Percentiles rank a stretch among this genome's conserved stretches.
phyloP scores from a whole-genome alignment of 2,113 vertebrate genomes.

The Hassar affinis region DNA sequence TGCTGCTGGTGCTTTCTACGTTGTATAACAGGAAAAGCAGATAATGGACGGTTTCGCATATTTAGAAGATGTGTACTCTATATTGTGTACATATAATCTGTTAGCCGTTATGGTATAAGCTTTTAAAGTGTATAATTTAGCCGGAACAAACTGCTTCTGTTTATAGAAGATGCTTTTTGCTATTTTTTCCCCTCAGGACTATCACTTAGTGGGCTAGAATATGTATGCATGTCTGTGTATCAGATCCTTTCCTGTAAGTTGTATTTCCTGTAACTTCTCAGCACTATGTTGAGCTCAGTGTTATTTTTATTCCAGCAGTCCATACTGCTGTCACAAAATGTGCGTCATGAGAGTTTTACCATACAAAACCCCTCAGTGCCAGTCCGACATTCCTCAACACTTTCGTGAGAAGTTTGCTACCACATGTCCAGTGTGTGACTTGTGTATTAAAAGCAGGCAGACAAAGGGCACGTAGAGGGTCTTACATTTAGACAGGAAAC shows the following conservation, averaged over 20 bases:
- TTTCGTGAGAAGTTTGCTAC: not conserved
- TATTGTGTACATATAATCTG: not conserved
- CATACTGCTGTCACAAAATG: no score
- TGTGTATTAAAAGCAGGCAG: not conserved
- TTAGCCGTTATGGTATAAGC: not conserved
- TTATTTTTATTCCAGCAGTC: not conserved
- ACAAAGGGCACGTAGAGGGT: not conserved
- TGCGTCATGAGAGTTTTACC: not conserved
- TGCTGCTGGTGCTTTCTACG: not conserved
- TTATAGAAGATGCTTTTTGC: conserved; percentile 17
- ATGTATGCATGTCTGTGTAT: not conserved
- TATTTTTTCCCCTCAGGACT: conserved; percentile 5
- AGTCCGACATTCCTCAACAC: not conserved
- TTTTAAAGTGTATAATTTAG: conserved; percentile 19
- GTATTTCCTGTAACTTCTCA: not conserved
- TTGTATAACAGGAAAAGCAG: not conserved
- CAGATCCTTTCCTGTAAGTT: not conserved
- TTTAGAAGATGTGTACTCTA: not conserved
- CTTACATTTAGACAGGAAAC: not conserved
- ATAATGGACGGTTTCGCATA: not conserved
- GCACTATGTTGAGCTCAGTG: no score
- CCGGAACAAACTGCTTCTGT: conserved; percentile 9
- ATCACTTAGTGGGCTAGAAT: conserved; percentile 29
- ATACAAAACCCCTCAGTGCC: not conserved
- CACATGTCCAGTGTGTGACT: not conserved